These are phyloP conservation scores for Lottia scabra DNA, from an alignment of 2,888 invertebrate species.

Conservation along the genomic window DNA sequence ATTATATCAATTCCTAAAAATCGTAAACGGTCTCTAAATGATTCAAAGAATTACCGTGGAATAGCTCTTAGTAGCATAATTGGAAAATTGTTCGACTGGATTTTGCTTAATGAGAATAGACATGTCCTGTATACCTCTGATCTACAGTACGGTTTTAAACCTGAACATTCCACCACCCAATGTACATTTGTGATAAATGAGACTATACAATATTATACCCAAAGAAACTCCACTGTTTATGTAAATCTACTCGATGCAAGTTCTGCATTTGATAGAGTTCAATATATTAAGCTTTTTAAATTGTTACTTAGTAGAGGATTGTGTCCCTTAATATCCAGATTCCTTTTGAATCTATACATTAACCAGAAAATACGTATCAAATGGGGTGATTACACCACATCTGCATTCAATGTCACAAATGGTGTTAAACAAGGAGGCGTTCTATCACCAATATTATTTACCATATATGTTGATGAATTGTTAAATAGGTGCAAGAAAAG, in stretches of 20 bases:
- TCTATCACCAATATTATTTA: conserved; percentile 16
- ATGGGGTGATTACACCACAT: background rate
- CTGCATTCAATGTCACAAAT: conserved; percentile 14
- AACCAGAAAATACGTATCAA: background rate
- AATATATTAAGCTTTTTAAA: background rate
- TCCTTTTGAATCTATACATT: background rate
- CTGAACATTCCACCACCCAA: background rate
- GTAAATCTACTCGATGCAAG: background rate
- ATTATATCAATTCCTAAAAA: background rate
- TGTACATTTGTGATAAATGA: background rate
- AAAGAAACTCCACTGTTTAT: background rate
- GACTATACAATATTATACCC: background rate
- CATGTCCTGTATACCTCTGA: background rate
- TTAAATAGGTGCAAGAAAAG: conserved; percentile 6
- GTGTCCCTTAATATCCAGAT: background rate
- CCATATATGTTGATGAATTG: conserved; percentile 14
- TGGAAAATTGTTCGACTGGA: background rate
- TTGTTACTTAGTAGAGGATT: background rate
- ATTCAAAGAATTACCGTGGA: background rate
- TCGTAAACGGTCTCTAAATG: background rate
- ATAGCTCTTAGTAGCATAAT: background rate
- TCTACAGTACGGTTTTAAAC: background rate
- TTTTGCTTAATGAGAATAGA: too few species aligned
- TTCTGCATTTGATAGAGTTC: background rate
- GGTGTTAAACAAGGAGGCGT: conserved; percentile 16